A percentile compares a stretch with the other conserved stretches of the same genome.
phyloP scores from a whole-genome alignment of 1,140 invertebrate genomes.

The Amphibalanus amphitrite region DNA sequence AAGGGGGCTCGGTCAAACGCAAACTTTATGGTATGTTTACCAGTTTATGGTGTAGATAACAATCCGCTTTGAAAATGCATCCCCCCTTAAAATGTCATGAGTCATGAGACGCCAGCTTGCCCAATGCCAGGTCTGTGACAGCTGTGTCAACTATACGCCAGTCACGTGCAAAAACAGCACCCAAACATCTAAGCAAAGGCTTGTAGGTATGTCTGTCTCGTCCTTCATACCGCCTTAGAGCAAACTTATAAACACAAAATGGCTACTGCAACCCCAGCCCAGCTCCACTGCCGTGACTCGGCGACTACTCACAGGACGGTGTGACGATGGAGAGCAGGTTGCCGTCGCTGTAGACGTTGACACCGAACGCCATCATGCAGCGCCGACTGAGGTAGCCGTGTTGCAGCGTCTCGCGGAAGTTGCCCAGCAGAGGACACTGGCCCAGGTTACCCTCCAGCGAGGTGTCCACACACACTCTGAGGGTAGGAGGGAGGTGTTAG shows the following conservation, averaged over 20 bases:
- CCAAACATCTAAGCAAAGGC: too few relatives aligned
- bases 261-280: too few relatives aligned
- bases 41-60: neutral
- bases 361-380: constrained; percentile 72
- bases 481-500: too few relatives aligned
- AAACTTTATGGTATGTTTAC: neutral
- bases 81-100: too few relatives aligned
- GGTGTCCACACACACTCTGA: constrained; percentile 71
- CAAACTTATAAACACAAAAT: too few relatives aligned
- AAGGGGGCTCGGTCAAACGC: constrained; percentile 6
- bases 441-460: constrained; percentile 61
- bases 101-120: too few relatives aligned
- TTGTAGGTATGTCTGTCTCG: too few relatives aligned
- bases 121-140: too few relatives aligned
- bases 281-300: too few relatives aligned
- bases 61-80: neutral
- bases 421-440: constrained; percentile 55
- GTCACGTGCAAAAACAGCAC: too few relatives aligned
- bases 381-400: constrained; percentile 51
- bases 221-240: too few relatives aligned
- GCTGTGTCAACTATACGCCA: too few relatives aligned
- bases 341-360: constrained; percentile 86
- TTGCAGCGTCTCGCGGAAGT: constrained; percentile 64
- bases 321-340: constrained; percentile 82
- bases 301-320: constrained; percentile 72